phyloP scores from a whole-genome alignment of 2,797 vertebrate genomes.

The Synaphobranchus kaupii region DNA sequence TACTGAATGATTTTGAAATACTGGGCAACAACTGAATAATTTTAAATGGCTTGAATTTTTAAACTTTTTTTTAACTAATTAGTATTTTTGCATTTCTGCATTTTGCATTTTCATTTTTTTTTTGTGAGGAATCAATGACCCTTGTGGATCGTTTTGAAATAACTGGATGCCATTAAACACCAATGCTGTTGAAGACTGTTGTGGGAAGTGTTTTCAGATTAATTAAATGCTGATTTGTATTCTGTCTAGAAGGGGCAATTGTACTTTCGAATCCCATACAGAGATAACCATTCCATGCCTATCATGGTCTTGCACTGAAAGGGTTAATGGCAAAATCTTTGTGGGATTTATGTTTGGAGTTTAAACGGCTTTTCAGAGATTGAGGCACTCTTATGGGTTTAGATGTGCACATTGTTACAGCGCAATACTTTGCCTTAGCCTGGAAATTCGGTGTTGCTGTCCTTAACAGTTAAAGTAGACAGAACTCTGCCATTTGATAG shows the following conservation, averaged over 20 bases:
- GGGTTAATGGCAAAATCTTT: constrained; percentile 15
- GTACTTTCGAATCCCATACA: neutral
- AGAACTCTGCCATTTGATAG: neutral
- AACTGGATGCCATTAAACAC: neutral
- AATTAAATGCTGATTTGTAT: neutral
- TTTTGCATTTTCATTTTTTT: too few relatives aligned
- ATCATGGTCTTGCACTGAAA: neutral
- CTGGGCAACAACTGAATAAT: neutral
- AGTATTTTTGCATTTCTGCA: too few relatives aligned
- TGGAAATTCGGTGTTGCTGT: neutral
- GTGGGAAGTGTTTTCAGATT: neutral
- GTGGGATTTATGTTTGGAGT: too few relatives aligned
- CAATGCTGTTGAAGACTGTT: neutral
- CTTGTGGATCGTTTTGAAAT: neutral
- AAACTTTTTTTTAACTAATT: neutral
- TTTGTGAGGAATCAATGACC: neutral
- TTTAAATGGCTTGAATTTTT: neutral
- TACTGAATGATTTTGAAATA: neutral
- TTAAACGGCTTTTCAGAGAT: too few relatives aligned
- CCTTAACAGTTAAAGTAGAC: neutral
- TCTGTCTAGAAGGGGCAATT: neutral
- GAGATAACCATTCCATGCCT: neutral
- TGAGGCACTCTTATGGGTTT: too few relatives aligned
- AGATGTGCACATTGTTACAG: neutral
- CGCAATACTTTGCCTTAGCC: too few relatives aligned